Conservation (phyloP, 2,888 invertebrate genomes). For the Candidula unifasciata region DNA sequence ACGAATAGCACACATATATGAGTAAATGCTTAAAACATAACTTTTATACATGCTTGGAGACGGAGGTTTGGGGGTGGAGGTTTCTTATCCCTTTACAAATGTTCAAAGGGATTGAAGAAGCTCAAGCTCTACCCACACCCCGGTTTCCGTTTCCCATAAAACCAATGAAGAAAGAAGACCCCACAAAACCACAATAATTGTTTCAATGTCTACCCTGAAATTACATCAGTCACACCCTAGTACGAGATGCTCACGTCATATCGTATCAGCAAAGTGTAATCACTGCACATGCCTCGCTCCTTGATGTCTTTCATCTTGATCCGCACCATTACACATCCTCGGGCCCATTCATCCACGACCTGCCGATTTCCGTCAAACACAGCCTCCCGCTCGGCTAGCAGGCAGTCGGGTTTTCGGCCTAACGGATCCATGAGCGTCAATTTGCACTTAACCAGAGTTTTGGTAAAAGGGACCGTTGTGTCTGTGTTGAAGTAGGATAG, state of each 20-base stretch:
- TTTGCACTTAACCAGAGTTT: neutral
- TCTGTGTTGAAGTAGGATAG: slow-evolving; percentile 7
- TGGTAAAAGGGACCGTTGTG: neutral
- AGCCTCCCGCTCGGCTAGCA: slow-evolving; percentile 4
- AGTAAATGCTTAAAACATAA: no score
- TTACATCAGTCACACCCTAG: neutral
- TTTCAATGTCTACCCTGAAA: neutral
- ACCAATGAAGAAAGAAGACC: no score
- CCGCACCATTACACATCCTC: neutral
- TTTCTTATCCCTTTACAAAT: no score
- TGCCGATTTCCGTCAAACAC: slow-evolving; percentile 11
- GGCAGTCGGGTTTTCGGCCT: neutral
- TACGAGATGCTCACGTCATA: slow-evolving; percentile 3
- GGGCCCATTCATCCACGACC: neutral
- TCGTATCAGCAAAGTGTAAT: slow-evolving; percentile 1
- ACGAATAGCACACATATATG: no score
- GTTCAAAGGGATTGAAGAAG: no score
- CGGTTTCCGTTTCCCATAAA: no score
- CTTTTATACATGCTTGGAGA: no score
- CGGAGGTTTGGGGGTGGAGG: no score
- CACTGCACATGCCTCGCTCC: neutral
- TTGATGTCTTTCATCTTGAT: slow-evolving; percentile 14
- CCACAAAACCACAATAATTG: no score
- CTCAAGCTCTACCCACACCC: no score
- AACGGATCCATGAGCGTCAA: neutral